Evolutionary conservation across 2,113 vertebrate genomes (phyloP).

Genomic region (Dryoscopus gambensis): DNA sequence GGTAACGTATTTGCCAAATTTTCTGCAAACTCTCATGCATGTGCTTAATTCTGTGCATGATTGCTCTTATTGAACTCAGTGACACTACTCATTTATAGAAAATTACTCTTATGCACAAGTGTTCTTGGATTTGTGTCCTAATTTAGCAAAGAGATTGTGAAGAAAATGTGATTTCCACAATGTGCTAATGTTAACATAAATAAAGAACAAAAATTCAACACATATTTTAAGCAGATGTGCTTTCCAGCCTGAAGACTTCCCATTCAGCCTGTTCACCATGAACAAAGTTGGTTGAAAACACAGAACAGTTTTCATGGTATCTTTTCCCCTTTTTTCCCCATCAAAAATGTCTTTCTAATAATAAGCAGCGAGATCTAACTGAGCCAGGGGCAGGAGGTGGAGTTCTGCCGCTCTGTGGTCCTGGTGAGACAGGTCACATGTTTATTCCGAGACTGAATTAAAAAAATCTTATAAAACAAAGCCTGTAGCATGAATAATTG

Average conservation of each 20-base stretch:
- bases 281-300: neutral
- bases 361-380: neutral
- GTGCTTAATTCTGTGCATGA: neutral
- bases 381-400: accelerated
- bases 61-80: neutral
- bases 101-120: constrained; percentile 2
- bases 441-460: neutral
- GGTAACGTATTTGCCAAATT: neutral
- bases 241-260: neutral
- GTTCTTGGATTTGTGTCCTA: neutral
- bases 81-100: neutral
- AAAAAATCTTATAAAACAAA: neutral
- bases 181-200: neutral
- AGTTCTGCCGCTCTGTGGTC: neutral
- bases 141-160: constrained; percentile 7
- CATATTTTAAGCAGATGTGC: constrained; percentile 10
- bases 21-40: neutral
- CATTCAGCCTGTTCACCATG: neutral
- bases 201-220: neutral
- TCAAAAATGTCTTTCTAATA: neutral
- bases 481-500: neutral
- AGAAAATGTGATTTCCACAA: neutral
- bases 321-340: neutral
- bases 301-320: neutral
- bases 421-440: neutral